Conservation (phyloP, 2,888 invertebrate species). For the Mylabris sibirica region DNA sequence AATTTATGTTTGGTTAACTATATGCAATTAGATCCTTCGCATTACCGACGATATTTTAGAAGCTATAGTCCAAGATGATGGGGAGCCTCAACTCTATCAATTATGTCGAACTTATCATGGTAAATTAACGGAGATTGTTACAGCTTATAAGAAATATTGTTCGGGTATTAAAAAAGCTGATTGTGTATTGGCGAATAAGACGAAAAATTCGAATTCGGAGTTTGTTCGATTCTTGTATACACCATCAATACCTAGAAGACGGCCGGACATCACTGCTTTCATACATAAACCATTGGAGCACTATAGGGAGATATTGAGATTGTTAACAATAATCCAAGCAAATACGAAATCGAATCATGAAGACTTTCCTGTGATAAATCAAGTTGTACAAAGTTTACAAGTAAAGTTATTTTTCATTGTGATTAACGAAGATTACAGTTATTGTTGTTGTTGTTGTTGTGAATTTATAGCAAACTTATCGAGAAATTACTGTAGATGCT, state of each 20-base stretch:
- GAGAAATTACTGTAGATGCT: slow-evolving; percentile 83
- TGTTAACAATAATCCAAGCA: slow-evolving; percentile 66
- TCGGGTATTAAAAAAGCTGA: slow-evolving; percentile 85
- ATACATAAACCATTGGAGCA: slow-evolving; percentile 87
- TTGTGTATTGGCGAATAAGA: slow-evolving; percentile 81
- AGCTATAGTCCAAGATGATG: slow-evolving; percentile 75
- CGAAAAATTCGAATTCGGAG: slow-evolving; percentile 76
- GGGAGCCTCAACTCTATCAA: slow-evolving; percentile 73
- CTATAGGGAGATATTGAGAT: slow-evolving; percentile 71
- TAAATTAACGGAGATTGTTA: slow-evolving; percentile 77
- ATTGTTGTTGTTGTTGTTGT: not conserved
- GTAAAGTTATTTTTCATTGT: slow-evolving; percentile 42
- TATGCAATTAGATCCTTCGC: slow-evolving; percentile 67
- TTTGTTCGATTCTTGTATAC: slow-evolving; percentile 83
- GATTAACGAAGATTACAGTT: too few species aligned
- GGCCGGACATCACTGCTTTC: slow-evolving; percentile 85
- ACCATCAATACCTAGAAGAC: slow-evolving; percentile 80
- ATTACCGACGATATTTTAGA: slow-evolving; percentile 85
- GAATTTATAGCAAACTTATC: slow-evolving; percentile 69
- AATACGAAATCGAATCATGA: slow-evolving; percentile 62
- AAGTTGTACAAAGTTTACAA: slow-evolving; percentile 63
- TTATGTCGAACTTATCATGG: slow-evolving; percentile 76
- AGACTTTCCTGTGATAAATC: slow-evolving; percentile 62
- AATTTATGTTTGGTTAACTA: not conserved
- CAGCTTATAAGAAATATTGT: slow-evolving; percentile 83